Conservation (phyloP, 2,888 invertebrate species). For the Leucoptera coffeella region DNA sequence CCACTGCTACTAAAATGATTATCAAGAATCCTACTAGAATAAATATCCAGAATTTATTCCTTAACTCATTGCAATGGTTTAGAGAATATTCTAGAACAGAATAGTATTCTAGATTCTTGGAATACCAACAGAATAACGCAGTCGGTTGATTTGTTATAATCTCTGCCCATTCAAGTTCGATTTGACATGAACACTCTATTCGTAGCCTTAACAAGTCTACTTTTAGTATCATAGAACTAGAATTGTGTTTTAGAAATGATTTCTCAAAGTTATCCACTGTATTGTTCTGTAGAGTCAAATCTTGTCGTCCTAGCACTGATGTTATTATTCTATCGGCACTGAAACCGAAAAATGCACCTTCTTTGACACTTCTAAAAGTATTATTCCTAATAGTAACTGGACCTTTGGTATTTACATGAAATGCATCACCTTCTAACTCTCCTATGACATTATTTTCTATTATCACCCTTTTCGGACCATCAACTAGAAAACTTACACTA, state of each 20-base stretch:
- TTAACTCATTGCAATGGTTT: slow-evolving; percentile 32
- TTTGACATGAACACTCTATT: slow-evolving; percentile 51
- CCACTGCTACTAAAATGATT: slow-evolving; percentile 34
- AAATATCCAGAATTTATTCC: slow-evolving; percentile 40
- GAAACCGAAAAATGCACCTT: slow-evolving; percentile 60
- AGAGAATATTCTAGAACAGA: slow-evolving; percentile 32
- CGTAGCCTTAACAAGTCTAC: slow-evolving; percentile 56
- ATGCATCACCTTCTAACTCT: slow-evolving; percentile 59
- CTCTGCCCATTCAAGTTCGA: slow-evolving; percentile 29
- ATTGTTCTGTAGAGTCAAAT: slow-evolving; percentile 59
- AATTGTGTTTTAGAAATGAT: slow-evolving; percentile 54
- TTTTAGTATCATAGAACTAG: slow-evolving; percentile 45
- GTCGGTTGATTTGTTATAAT: slow-evolving; percentile 25
- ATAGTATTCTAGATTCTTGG: slow-evolving; percentile 23
- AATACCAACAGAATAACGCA: slow-evolving; percentile 31
- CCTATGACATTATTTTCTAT: slow-evolving; percentile 55
- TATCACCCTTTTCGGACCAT: slow-evolving; percentile 55
- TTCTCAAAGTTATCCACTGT: slow-evolving; percentile 50
- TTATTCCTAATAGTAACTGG: slow-evolving; percentile 63
- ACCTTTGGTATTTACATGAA: slow-evolving; percentile 55
- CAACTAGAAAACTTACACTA: slow-evolving; percentile 65
- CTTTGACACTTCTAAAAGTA: slow-evolving; percentile 46
- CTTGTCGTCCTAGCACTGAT: slow-evolving; percentile 32
- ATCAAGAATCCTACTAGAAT: slow-evolving; percentile 38
- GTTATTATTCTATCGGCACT: slow-evolving; percentile 38